These are phyloP conservation scores for Crotalus tigris DNA, from an alignment of 2,113 vertebrate genomes.

Conservation along the genomic window DNA sequence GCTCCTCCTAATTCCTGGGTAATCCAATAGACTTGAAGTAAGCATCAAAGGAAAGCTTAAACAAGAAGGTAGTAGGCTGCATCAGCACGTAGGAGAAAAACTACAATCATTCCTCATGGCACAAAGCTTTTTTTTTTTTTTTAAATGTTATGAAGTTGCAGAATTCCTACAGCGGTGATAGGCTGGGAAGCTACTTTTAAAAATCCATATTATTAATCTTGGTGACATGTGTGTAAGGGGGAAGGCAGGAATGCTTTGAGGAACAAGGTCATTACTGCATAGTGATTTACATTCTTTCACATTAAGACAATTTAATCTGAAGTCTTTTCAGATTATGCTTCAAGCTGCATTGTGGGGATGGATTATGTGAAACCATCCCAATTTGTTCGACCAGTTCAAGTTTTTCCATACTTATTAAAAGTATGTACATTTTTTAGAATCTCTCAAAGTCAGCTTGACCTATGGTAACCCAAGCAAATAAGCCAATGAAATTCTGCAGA, in stretches of 20 bases:
- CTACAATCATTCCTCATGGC: accelerated
- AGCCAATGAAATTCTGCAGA: not conserved
- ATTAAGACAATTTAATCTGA: not conserved
- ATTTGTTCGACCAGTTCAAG: not conserved
- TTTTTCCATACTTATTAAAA: too few relatives aligned
- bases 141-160: not conserved
- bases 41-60: not conserved
- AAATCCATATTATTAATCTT: not conserved
- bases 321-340: not conserved
- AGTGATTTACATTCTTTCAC: not conserved
- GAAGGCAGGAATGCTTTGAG: not conserved
- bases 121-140: not conserved
- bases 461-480: not conserved
- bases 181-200: not conserved
- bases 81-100: not conserved
- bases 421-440: not conserved
- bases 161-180: not conserved
- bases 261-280: not conserved
- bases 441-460: too few relatives aligned
- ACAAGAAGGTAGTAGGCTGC: not conserved
- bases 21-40: not conserved
- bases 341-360: not conserved
- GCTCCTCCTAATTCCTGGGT: constrained; percentile 22
- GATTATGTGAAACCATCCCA: not conserved
- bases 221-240: not conserved